Evolutionary conservation across 2,888 invertebrate genomes (phyloP).

Genomic region (Tethea ocularis): DNA sequence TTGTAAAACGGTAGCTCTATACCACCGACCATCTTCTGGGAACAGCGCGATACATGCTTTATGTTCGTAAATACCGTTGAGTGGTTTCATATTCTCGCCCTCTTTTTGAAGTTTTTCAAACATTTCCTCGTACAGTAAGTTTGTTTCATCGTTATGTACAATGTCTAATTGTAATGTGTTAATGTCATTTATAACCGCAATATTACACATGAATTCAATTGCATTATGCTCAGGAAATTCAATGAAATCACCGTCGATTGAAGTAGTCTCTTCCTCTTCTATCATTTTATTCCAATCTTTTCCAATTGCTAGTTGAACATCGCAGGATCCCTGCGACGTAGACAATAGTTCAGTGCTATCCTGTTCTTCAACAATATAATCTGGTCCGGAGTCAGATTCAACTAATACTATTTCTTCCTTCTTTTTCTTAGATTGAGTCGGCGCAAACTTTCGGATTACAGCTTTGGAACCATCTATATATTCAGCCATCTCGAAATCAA

Average conservation of each 20-base stretch:
- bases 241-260: constrained; percentile 35
- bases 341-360: constrained; percentile 31
- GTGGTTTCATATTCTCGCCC: constrained; percentile 63
- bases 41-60: constrained; percentile 86
- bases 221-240: constrained; percentile 45
- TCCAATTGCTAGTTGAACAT: constrained; percentile 41
- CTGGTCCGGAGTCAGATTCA: constrained; percentile 58
- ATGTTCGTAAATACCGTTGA: constrained; percentile 73
- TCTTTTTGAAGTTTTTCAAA: constrained; percentile 75
- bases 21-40: constrained; percentile 86
- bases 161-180: constrained; percentile 61
- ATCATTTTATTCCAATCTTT: constrained; percentile 63
- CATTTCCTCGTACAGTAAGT: constrained; percentile 72
- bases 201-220: constrained; percentile 58
- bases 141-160: constrained; percentile 64
- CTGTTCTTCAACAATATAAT: constrained; percentile 61
- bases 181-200: constrained; percentile 57
- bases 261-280: constrained; percentile 46
- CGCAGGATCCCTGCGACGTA: constrained; percentile 43
- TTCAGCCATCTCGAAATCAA: constrained; percentile 71
- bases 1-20: constrained; percentile 86
- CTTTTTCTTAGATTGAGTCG: constrained; percentile 18
- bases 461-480: constrained; percentile 64
- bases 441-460: constrained; percentile 50
- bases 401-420: constrained; percentile 23